These are phyloP conservation scores for Drosophila kambysellisi DNA, from an alignment of 2,888 invertebrate species.

Conservation along the genomic window DNA sequence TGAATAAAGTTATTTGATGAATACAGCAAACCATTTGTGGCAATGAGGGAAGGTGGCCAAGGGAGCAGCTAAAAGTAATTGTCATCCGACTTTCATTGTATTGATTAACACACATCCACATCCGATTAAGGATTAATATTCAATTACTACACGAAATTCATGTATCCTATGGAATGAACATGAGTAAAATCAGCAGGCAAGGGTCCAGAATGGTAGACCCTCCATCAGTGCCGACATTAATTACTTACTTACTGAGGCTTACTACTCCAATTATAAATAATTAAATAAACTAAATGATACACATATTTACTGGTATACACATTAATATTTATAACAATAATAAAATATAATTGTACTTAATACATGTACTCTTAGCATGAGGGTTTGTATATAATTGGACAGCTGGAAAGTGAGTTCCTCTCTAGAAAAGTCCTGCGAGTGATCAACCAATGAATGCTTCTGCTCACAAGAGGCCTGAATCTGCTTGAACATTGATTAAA, in stretches of 20 bases:
- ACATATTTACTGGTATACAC: not conserved
- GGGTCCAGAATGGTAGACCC: not conserved
- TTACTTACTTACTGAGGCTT: not conserved
- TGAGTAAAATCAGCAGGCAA: no score
- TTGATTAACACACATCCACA: not conserved
- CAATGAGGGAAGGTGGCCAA: not conserved
- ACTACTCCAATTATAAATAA: not conserved
- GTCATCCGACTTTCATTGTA: not conserved
- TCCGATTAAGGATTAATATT: not conserved
- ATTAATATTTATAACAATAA: not conserved
- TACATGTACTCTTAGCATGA: not conserved
- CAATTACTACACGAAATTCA: not conserved
- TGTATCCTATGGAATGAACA: no score
- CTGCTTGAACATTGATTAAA: conserved; percentile 73
- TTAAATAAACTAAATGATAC: not conserved
- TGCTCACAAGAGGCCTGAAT: conserved; percentile 41
- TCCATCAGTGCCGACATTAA: not conserved
- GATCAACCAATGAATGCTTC: conserved; percentile 53
- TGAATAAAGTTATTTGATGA: not conserved
- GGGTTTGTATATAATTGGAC: not conserved
- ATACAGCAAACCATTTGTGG: not conserved
- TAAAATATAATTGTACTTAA: not conserved
- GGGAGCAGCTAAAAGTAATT: not conserved
- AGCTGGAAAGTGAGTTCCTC: not conserved
- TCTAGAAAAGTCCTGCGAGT: not conserved